These are phyloP conservation scores for Micrasema minimum DNA, from an alignment of 1,140 invertebrate species.

Conservation along the genomic window DNA sequence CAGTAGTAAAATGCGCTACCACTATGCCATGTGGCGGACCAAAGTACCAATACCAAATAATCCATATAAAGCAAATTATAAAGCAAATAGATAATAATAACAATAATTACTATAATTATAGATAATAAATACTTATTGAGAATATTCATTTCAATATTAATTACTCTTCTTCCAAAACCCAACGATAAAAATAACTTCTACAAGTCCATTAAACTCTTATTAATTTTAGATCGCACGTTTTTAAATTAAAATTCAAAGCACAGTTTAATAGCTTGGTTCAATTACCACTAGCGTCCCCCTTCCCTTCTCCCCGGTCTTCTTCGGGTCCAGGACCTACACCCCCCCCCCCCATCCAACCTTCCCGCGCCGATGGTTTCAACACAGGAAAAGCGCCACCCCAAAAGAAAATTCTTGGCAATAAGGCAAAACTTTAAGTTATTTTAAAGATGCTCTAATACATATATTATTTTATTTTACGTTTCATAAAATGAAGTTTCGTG, in stretches of 20 bases:
- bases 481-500: too few species aligned
- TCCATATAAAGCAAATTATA: too few species aligned
- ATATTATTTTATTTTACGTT: too few species aligned
- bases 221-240: neutral
- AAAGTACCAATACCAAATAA: too few species aligned
- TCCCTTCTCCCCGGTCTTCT: conserved; percentile 17
- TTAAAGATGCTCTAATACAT: too few species aligned
- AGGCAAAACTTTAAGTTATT: conserved; percentile 48
- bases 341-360: conserved; percentile 8
- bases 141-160: neutral
- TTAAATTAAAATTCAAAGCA: conserved; percentile 49
- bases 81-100: too few species aligned
- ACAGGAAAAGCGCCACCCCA: conserved; percentile 18
- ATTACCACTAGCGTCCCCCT: conserved; percentile 15
- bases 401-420: conserved; percentile 53
- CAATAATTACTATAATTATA: too few species aligned
- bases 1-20: too few species aligned
- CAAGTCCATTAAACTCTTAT: neutral
- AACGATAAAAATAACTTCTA: neutral
- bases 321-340: neutral
- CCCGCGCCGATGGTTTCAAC: neutral
- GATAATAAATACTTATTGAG: too few species aligned
- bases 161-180: neutral
- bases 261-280: conserved; percentile 45
- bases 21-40: too few species aligned